Percentiles rank a stretch among this genome's conserved stretches.
These are phyloP conservation scores for Choristoneura rosaceana DNA, from an alignment of 2,888 invertebrate genomes.

Conservation along the genomic window DNA sequence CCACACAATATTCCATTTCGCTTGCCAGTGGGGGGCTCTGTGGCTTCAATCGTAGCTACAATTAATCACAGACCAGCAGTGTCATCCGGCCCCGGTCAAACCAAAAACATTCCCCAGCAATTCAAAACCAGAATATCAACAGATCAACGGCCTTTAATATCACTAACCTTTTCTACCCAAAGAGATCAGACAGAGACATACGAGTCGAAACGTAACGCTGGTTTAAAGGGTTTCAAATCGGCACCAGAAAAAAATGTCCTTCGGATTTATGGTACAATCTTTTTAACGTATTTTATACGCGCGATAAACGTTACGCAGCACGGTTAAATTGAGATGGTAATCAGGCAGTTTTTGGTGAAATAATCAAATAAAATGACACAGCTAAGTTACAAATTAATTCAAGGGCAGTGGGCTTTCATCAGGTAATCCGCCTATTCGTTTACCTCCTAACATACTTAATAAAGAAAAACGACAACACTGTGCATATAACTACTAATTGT, in stretches of 20 bases:
- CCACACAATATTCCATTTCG: conserved; percentile 81
- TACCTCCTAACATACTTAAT: too few species aligned
- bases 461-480: too few species aligned
- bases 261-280: conserved; percentile 67
- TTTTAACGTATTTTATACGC: conserved; percentile 54
- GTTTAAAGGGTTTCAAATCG: conserved; percentile 14
- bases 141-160: conserved; percentile 1
- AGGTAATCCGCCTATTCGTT: too few species aligned
- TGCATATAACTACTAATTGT: too few species aligned
- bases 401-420: too few species aligned
- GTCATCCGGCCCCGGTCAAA: conserved; percentile 77
- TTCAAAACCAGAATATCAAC: conserved; percentile 21
- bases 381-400: too few species aligned
- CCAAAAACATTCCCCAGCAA: conserved; percentile 59
- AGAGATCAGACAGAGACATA: conserved; percentile 19
- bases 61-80: conserved; percentile 84
- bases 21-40: conserved; percentile 81
- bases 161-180: conserved; percentile 12
- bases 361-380: conserved; percentile 7
- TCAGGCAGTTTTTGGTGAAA: conserved; percentile 41
- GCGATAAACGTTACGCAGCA: conserved; percentile 44
- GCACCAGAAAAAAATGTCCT: conserved; percentile 47
- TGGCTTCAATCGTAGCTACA: conserved; percentile 80
- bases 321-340: conserved; percentile 46
- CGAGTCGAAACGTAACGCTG: conserved; percentile 5